Base-by-base conservation (phyloP, 92 coral and sea anemone species). In the Heliopora coerulea region DNA sequence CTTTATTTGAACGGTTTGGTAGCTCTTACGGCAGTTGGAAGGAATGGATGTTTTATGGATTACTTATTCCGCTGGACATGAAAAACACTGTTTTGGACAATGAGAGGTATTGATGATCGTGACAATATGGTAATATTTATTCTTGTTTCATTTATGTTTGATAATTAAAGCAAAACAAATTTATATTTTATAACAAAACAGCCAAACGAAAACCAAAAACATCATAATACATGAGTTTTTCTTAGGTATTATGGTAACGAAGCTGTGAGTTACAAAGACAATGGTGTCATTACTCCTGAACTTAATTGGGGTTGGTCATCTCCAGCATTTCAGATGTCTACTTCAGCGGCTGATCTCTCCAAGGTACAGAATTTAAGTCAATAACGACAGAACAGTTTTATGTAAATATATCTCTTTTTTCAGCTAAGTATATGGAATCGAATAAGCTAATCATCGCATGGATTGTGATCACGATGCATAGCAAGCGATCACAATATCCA, bases 301-400 rank as follows among this genome's bases (percentile, higher is more conserved):
- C 83, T 93, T 3, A 86, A 89, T 88, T 93, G 98, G 98, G 93
- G 88, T 78, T 93, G 98, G 98, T 96, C 96, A 46, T 86, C 95
- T 59, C 98, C 98, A 17, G 90, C 98, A 30, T 87, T 93, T 65
- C 98, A 93, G 68, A 86, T 88, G 32, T 86, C 86, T 60, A 85
- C 98, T 9, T 59, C 93, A 31, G 40, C 90, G 49, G 78, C 77
- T 72, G 98, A 93, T 74, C 89, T 90, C 26, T 72, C 91, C 21
- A 93, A 90, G 93, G 98, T 93, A 56, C 18, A 40, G 31, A 6
- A 15, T 30, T 4, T 7, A 17, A n/a, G n/a, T n/a, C n/a, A n/a
- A n/a, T n/a, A n/a, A n/a, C n/a, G n/a, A n/a, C n/a, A n/a, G n/a
- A n/a, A n/a, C n/a, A n/a, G n/a, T n/a, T n/a, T n/a, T n/a, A n/a